Evolutionary conservation across 2,888 invertebrate genomes (phyloP), one percentile per base, ranked within the genome.

Genomic region (Peribatodes rhomboidaria): DNA sequence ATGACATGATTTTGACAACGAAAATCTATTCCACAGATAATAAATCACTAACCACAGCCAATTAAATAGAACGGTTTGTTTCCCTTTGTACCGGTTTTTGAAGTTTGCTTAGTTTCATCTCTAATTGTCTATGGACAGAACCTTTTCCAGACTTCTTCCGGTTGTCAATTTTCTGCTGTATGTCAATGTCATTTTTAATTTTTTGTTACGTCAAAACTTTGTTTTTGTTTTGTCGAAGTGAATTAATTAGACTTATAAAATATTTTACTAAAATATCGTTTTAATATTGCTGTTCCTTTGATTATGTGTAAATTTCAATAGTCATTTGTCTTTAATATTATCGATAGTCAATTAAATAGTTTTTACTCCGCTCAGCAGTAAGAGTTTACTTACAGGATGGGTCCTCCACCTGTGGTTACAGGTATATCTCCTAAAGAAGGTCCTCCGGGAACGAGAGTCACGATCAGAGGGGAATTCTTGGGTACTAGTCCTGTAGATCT

Each of bases 401-500:
- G 95, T 57, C 96, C 96, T 66, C 96, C 96, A 71, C 98, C 98
- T 10, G 96, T 98, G 60, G 98, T 99, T 16, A 99, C 99, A 46
- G 99, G 99, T 22, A 95, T 99, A 68, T 99, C 99, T 3, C 99
- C 99, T 0, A 99, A 99, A 82, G 99, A 99, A 92, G 99, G 99
- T 0, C 98, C 98, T 44, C 99, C 99, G 10, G 99, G 99, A 9
- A 99, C 99, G 0, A 95, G 97, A 76, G 97, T 99, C 0, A 99
- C 97, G 20, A 97, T 99, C 81, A 95, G 99, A 73, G 98, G 99
- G 65, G 99, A 99, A 94, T 97, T 99, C 93, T 94, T 99, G 49
- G 99, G 99, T 20, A 94, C 93, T 39, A 96, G 96, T 77, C 96
- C 96, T 4, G 95, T 95, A 70, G 99, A 99, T 93, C 92, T 99